phyloP scores from a whole-genome alignment of 2,888 invertebrate species.

The Rhagium mordax region DNA sequence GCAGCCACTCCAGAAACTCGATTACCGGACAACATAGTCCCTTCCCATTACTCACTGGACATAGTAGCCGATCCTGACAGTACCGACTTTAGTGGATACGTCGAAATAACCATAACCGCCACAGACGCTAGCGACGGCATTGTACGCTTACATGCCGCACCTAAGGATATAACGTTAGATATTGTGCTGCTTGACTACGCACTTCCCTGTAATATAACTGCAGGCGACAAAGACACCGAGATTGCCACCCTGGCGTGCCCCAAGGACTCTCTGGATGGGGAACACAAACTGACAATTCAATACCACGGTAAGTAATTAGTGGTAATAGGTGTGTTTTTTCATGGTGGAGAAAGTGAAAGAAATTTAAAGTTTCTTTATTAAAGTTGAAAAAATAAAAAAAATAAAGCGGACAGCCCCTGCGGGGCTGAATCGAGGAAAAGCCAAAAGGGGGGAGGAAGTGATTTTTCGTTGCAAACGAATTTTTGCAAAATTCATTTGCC shows the following conservation, averaged over 20 bases:
- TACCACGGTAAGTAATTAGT: conserved; percentile 52
- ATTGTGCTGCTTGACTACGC: background rate
- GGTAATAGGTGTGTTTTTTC: too few relatives aligned
- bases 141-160: conserved; percentile 32
- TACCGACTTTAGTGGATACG: conserved; percentile 36
- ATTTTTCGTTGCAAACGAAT: too few relatives aligned
- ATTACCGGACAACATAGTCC: conserved; percentile 71
- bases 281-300: conserved; percentile 50
- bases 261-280: conserved; percentile 15
- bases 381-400: too few relatives aligned
- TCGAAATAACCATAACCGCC: conserved; percentile 34
- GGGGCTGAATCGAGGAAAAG: too few relatives aligned
- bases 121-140: background rate
- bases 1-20: conserved; percentile 63
- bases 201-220: background rate
- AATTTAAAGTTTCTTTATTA: too few relatives aligned
- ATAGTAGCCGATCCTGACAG: conserved; percentile 38
- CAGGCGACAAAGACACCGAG: conserved; percentile 20
- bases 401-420: too few relatives aligned
- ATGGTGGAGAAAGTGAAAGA: too few relatives aligned
- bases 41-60: conserved; percentile 71
- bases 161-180: conserved; percentile 23
- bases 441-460: too few relatives aligned
- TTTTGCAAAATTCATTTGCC: too few relatives aligned
- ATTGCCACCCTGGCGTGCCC: conserved; percentile 20